Evolutionary conservation across 2,113 vertebrate genomes (phyloP).

Genomic region (Azemiops feae): DNA sequence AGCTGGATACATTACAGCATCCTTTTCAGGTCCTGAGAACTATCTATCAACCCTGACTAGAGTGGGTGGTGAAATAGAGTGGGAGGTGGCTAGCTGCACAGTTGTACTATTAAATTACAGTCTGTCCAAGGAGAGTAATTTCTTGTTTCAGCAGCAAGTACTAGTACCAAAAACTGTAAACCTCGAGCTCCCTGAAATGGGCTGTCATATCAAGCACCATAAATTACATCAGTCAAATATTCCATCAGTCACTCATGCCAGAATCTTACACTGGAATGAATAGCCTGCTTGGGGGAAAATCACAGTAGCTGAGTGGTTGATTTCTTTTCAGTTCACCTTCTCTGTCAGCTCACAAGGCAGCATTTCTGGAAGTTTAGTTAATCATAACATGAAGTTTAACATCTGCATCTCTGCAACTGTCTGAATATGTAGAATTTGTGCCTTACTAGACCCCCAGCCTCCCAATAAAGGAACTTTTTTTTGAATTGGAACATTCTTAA

Average conservation of each 20-base stretch:
- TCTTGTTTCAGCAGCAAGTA: conserved; percentile 73
- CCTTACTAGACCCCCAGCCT: not conserved
- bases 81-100: conserved; percentile 61
- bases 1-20: conserved; percentile 45
- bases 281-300: conserved; percentile 56
- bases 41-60: conserved; percentile 56
- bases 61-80: conserved; percentile 59
- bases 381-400: conserved; percentile 37
- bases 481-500: not conserved
- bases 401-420: conserved; percentile 30
- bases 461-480: not conserved
- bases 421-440: not conserved
- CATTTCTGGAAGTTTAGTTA: conserved; percentile 50
- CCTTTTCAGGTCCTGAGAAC: conserved; percentile 44
- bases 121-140: conserved; percentile 68
- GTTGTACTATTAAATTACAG: conserved; percentile 70
- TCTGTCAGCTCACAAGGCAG: conserved; percentile 19
- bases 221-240: conserved; percentile 68
- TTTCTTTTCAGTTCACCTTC: conserved; percentile 57
- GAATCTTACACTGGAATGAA: conserved; percentile 52
- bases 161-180: conserved; percentile 66
- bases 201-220: conserved; percentile 65
- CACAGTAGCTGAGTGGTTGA: conserved; percentile 47
- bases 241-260: conserved; percentile 58
- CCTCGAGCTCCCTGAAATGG: conserved; percentile 65